phyloP scores from a whole-genome alignment of 2,797 vertebrate species.

The Lepilemur ruficaudatus region DNA sequence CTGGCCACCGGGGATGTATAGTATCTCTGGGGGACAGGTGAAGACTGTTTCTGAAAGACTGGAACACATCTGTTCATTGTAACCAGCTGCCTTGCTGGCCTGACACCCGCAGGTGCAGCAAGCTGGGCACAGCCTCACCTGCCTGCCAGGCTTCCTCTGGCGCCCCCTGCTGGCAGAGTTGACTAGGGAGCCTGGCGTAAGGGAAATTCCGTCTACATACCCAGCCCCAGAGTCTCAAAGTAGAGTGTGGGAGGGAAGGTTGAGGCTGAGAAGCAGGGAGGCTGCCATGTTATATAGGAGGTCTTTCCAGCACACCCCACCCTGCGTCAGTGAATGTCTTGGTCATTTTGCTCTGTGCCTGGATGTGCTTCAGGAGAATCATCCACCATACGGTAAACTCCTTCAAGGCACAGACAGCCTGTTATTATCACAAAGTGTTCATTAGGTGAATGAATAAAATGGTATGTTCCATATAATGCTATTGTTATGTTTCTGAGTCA shows the following conservation, averaged over 20 bases:
- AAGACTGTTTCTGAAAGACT: background rate
- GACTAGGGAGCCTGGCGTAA: fast-evolving
- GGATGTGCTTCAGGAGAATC: background rate
- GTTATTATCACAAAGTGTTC: background rate
- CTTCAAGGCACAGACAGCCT: background rate
- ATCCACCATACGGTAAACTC: fast-evolving
- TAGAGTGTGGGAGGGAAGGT: fast-evolving
- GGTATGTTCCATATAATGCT: background rate
- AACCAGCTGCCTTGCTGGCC: background rate
- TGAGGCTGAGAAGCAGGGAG: background rate
- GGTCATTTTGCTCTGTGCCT: background rate
- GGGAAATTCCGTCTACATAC: too few species aligned
- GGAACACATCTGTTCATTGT: background rate
- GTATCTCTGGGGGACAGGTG: background rate
- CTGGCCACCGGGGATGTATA: background rate
- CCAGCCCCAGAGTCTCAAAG: fast-evolving
- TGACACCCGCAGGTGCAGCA: too few species aligned
- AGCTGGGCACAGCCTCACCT: fast-evolving
- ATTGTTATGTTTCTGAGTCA: background rate
- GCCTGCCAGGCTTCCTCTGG: too few species aligned
- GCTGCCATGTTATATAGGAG: fast-evolving
- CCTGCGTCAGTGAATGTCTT: background rate
- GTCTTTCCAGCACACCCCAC: fast-evolving
- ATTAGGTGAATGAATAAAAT: background rate
- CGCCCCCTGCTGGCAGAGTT: background rate